Evolutionary conservation across 2,888 invertebrate genomes (phyloP).

Genomic region (Ochlodes sylvanus): DNA sequence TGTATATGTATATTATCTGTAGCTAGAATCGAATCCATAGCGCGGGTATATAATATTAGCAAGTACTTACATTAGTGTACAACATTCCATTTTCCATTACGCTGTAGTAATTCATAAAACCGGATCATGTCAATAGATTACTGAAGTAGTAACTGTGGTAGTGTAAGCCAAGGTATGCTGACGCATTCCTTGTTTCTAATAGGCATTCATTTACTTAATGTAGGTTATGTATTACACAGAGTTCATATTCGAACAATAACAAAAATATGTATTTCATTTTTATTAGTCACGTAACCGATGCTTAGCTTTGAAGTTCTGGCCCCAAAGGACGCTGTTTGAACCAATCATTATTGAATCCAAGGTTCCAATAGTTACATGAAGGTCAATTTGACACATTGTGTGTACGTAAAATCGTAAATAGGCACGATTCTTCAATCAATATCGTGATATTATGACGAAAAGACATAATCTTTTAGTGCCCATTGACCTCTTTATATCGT

Average conservation of each 20-base stretch:
- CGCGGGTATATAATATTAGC: too few species aligned
- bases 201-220: neutral
- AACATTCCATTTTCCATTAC: neutral
- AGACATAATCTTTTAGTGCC: slow-evolving; percentile 45
- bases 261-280: too few species aligned
- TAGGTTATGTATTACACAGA: too few species aligned
- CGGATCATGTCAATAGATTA: slow-evolving; percentile 18
- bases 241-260: slow-evolving; percentile 5
- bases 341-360: slow-evolving; percentile 40
- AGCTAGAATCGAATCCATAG: too few species aligned
- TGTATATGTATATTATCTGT: too few species aligned
- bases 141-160: slow-evolving; percentile 11
- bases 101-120: slow-evolving; percentile 6
- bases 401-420: slow-evolving; percentile 31
- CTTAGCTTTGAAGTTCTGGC: slow-evolving; percentile 24
- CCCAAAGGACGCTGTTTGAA: slow-evolving; percentile 40
- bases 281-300: slow-evolving; percentile 24
- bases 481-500: slow-evolving; percentile 35
- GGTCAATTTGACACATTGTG: slow-evolving; percentile 59
- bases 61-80: neutral
- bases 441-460: slow-evolving; percentile 43
- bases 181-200: slow-evolving; percentile 10
- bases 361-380: slow-evolving; percentile 47
- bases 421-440: slow-evolving; percentile 34
- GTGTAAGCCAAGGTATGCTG: slow-evolving; percentile 6